Base-by-base conservation (phyloP, 2,888 invertebrate species). In the Leptura quadrifasciata region DNA sequence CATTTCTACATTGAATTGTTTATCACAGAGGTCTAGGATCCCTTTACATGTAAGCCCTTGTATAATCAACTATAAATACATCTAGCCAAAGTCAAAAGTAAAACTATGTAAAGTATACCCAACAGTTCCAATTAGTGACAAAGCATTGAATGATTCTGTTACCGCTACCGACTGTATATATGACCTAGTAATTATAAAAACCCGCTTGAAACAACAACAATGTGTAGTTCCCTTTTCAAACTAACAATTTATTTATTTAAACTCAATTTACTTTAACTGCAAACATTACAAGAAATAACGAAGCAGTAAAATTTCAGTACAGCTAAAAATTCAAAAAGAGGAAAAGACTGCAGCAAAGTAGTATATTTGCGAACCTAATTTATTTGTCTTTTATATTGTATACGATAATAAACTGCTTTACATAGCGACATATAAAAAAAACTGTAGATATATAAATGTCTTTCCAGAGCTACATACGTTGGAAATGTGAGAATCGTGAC, bases 401-500 rank as follows among this genome's bases (percentile, higher is more conserved):
- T 27, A 64, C 69, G 61, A 72, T 75, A 68, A 77, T 72, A 72
- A 72, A 75, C 60, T 54, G 68, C 70, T 74, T 67, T 75, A 72
- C 67, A 75, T 68, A 60, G 61, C 61, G 72, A 55, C 68, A 67
- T 15, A 61, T 52, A 67, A 72, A 76, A n/a, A 76, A 77, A 75
- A 72, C 63, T 68, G 67, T 71, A 73, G 54, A 77, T 77, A 63
- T 77, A 75, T 77, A 77, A 75, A 77, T 67, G 75, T 73, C 73
- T 73, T 77, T 75, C 47, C 83, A 82, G 82, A 84, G 85, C 83
- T 85, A 84, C 86, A 85, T 86, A 86, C 84, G 83, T 80, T 82
- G 84, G 84, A 82, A 86, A 86, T 86, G 85, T 82, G 84, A 79
- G 80, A 83, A 84, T 85, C 85, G 86, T 86, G 86, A 85, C 83